These are phyloP conservation scores for Cistogaster globosa DNA, from an alignment of 2,888 invertebrate genomes.

Conservation along the genomic window DNA sequence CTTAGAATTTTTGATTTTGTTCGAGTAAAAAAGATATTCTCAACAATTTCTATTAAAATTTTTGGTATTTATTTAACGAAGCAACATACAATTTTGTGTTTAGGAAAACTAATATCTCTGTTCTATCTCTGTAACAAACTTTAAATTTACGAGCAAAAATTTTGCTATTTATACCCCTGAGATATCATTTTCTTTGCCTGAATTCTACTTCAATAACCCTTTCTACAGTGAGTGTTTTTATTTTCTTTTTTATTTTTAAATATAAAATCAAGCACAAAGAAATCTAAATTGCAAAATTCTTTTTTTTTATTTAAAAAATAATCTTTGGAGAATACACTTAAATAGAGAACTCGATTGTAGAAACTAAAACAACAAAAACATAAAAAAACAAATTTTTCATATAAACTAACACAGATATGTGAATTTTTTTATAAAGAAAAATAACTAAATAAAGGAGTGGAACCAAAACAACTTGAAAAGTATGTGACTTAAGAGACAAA, in stretches of 20 bases:
- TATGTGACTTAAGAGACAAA: conserved; percentile 63
- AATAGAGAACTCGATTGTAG: neutral
- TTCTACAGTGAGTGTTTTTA: conserved; percentile 12
- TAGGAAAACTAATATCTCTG: no score
- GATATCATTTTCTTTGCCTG: conserved; percentile 38
- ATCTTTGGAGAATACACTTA: conserved; percentile 46
- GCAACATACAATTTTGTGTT: no score
- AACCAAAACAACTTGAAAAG: conserved; percentile 27
- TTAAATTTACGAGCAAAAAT: no score
- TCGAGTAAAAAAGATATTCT: no score
- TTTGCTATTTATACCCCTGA: conserved; percentile 19
- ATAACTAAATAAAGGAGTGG: neutral
- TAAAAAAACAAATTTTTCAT: conserved; percentile 7
- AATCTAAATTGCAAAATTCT: conserved; percentile 34
- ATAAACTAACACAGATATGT: conserved; percentile 4
- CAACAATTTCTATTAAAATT: no score
- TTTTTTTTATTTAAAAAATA: conserved; percentile 30
- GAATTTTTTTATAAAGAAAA: neutral
- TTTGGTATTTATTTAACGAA: no score
- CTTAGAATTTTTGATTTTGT: no score
- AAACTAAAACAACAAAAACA: conserved; percentile 20
- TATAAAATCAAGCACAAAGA: conserved; percentile 30
- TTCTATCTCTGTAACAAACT: no score
- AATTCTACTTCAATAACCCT: conserved; percentile 47
- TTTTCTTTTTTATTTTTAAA: neutral